These are phyloP conservation scores for Oxycera nigricornis DNA, from an alignment of 2,888 invertebrate genomes.

Conservation along the genomic window DNA sequence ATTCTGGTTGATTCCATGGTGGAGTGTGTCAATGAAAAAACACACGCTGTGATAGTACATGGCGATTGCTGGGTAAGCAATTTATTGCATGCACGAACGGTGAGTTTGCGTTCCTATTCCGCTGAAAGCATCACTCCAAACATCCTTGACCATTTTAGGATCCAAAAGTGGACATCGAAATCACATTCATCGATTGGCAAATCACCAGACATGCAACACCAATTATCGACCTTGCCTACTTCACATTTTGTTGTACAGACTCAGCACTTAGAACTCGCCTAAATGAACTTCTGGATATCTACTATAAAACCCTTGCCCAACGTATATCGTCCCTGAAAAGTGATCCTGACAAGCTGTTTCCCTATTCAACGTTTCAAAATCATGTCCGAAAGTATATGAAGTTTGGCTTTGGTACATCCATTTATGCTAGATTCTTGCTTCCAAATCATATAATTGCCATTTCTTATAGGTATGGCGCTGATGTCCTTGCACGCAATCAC, in stretches of 20 bases:
- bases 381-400: constrained; percentile 41
- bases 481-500: constrained; percentile 39
- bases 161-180: neutral
- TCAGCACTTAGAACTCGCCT: constrained; percentile 29
- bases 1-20: constrained; percentile 33
- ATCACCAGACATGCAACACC: constrained; percentile 42
- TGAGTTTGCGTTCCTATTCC: too few relatives aligned
- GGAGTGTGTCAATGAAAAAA: constrained; percentile 35
- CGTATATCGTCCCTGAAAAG: constrained; percentile 35
- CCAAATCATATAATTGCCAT: neutral
- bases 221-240: constrained; percentile 44
- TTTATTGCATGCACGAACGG: constrained; percentile 35
- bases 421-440: too few relatives aligned
- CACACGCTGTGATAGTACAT: constrained; percentile 40
- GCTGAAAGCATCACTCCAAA: too few relatives aligned
- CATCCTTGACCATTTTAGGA: neutral
- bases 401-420: constrained; percentile 40
- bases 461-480: constrained; percentile 38
- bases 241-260: constrained; percentile 45
- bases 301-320: constrained; percentile 25
- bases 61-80: constrained; percentile 46
- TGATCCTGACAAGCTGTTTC: constrained; percentile 13
- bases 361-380: constrained; percentile 25
- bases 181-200: constrained; percentile 46
- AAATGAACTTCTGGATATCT: constrained; percentile 35